These are phyloP conservation scores for Branchellion lobata DNA, from an alignment of 2,888 invertebrate genomes.

Conservation along the genomic window DNA sequence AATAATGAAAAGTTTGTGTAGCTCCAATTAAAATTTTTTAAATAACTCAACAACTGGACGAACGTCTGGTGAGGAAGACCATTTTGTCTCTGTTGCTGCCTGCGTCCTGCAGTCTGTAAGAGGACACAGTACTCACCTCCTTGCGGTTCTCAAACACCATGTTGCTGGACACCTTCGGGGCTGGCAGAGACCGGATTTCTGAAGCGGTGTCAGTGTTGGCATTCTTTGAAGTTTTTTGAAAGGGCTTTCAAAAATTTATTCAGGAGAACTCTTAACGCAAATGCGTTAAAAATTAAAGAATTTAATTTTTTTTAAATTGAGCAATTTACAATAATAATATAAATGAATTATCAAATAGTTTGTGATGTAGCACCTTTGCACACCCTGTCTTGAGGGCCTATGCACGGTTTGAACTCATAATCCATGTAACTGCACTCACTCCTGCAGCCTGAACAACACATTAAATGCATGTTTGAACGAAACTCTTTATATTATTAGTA, in stretches of 20 bases:
- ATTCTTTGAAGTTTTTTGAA: too few species aligned
- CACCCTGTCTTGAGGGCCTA: constrained; percentile 48
- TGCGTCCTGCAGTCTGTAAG: constrained; percentile 49
- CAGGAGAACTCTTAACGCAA: too few species aligned
- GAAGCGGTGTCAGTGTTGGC: background rate
- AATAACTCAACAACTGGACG: too few species aligned
- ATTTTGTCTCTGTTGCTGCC: constrained; percentile 19
- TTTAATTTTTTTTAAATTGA: too few species aligned
- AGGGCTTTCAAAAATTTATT: too few species aligned
- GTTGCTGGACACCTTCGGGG: constrained; percentile 47
- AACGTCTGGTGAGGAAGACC: constrained; percentile 1
- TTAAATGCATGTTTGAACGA: background rate
- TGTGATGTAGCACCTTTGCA: too few species aligned
- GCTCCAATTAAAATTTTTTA: too few species aligned
- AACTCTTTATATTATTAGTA: background rate
- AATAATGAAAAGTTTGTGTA: too few species aligned
- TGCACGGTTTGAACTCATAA: constrained; percentile 51
- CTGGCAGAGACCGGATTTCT: constrained; percentile 49
- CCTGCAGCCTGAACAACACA: constrained; percentile 49
- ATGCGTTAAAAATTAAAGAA: too few species aligned
- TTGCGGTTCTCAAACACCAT: constrained; percentile 50
- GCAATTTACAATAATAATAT: too few species aligned
- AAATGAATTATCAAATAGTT: too few species aligned
- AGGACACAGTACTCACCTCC: constrained; percentile 46
- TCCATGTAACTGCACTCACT: constrained; percentile 46